These are phyloP conservation scores for Nymphalis io DNA, from an alignment of 1,140 invertebrate species.

Conservation along the genomic window DNA sequence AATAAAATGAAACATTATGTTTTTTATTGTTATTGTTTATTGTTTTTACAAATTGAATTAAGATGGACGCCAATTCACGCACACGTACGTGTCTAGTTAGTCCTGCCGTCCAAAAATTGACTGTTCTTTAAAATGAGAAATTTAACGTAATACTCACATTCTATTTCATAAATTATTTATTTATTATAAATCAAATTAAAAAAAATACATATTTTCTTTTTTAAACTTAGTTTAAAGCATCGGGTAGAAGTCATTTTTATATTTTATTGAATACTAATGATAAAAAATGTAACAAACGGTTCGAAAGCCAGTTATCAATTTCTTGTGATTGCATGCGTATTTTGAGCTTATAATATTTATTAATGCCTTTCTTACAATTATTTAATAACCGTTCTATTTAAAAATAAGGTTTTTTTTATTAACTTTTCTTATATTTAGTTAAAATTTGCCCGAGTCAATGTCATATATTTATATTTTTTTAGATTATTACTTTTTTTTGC, in stretches of 20 bases:
- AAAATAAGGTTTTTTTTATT: too few relatives aligned
- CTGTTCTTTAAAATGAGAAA: conserved; percentile 24
- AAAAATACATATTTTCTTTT: background rate
- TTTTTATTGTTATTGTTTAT: background rate
- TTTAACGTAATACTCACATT: conserved; percentile 21
- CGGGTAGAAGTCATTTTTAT: background rate
- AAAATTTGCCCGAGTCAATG: too few relatives aligned
- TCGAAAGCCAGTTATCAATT: too few relatives aligned
- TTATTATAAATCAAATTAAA: conserved; percentile 1
- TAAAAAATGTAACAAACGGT: too few relatives aligned
- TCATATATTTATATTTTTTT: too few relatives aligned
- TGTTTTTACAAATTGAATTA: conserved; percentile 3
- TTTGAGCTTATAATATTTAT: too few relatives aligned
- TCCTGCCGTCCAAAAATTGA: conserved; percentile 31
- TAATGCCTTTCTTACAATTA: too few relatives aligned
- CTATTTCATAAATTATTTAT: conserved; percentile 11
- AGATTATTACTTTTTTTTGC: too few relatives aligned
- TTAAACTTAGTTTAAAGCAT: too few relatives aligned
- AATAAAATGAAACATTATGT: background rate
- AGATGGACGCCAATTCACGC: background rate
- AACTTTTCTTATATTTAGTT: too few relatives aligned
- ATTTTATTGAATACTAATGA: background rate
- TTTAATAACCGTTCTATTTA: too few relatives aligned
- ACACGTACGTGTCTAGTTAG: conserved; percentile 17
- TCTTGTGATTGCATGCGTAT: too few relatives aligned